Conservation (phyloP, 2,797 vertebrate genomes). For the Brachyalestes nurse region DNA sequence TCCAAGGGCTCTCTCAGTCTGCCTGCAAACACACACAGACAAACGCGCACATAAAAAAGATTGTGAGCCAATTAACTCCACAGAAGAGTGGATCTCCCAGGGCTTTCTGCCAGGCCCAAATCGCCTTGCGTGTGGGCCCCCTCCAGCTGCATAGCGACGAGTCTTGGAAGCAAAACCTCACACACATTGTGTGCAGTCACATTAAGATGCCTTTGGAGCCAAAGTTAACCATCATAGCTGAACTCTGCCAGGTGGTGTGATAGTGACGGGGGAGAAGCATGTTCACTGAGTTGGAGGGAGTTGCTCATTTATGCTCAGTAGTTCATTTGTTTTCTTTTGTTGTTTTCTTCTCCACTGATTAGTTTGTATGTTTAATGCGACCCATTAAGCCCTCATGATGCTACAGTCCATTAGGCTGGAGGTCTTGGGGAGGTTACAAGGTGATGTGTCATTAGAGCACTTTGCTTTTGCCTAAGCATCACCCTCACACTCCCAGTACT, state of each 20-base stretch:
- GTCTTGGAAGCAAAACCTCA: background rate
- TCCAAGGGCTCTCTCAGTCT: conserved; percentile 10
- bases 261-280: conserved; percentile 53
- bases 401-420: conserved; percentile 64
- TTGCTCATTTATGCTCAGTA: conserved; percentile 53
- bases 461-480: conserved; percentile 48
- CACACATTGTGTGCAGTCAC: conserved; percentile 3
- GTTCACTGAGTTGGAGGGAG: conserved; percentile 56
- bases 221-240: conserved; percentile 31
- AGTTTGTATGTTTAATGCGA: conserved; percentile 38
- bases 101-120: conserved; percentile 33
- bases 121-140: conserved; percentile 1
- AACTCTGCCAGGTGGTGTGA: conserved; percentile 62
- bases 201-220: conserved; percentile 37
- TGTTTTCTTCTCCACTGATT: background rate
- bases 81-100: conserved; percentile 33
- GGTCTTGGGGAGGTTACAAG: conserved; percentile 60
- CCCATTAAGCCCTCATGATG: conserved; percentile 40
- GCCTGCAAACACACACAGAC: conserved; percentile 30
- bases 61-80: conserved; percentile 63
- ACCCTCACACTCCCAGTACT: conserved; percentile 1
- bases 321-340: conserved; percentile 63
- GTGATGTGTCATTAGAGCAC: conserved; percentile 66
- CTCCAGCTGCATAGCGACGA: conserved; percentile 9
- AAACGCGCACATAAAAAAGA: conserved; percentile 31